phyloP scores from a whole-genome alignment of 2,888 invertebrate genomes.

The Camptogramma bilineatum region DNA sequence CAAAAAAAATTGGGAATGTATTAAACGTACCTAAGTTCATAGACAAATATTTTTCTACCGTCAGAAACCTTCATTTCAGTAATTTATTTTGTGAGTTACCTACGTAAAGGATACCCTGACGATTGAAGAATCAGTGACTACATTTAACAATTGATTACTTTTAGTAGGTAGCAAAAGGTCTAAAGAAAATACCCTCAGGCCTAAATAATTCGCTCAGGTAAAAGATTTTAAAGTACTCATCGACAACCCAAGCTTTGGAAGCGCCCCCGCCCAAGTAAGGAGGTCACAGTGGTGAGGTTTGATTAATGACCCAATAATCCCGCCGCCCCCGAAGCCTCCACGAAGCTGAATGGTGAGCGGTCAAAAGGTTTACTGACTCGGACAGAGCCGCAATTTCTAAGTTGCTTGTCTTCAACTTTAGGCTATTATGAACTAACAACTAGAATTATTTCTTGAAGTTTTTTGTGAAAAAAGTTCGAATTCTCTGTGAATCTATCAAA shows the following conservation, averaged over 20 bases:
- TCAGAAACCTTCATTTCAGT: no score
- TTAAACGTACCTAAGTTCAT: no score
- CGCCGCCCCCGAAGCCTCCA: constrained; percentile 77
- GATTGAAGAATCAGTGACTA: no score
- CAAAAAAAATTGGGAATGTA: no score
- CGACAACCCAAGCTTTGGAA: constrained; percentile 45
- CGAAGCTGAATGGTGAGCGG: constrained; percentile 84
- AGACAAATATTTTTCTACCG: no score
- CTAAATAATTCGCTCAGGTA: not conserved
- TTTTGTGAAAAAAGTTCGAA: constrained; percentile 1
- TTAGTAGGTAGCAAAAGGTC: no score
- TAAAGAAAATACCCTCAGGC: no score
- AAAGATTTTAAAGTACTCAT: constrained; percentile 40
- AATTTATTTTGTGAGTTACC: no score
- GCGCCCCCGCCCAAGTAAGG: constrained; percentile 39
- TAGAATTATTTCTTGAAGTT: not conserved
- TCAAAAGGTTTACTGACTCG: constrained; percentile 84
- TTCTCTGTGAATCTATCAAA: no score
- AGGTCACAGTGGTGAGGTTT: constrained; percentile 63
- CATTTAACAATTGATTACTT: no score
- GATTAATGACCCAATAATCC: constrained; percentile 85
- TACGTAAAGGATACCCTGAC: no score
- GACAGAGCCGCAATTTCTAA: constrained; percentile 58
- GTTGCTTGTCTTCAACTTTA: constrained; percentile 31
- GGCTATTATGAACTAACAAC: constrained; percentile 16